phyloP scores from a whole-genome alignment of 2,113 vertebrate species.

The Tragelaphus imberbis region DNA sequence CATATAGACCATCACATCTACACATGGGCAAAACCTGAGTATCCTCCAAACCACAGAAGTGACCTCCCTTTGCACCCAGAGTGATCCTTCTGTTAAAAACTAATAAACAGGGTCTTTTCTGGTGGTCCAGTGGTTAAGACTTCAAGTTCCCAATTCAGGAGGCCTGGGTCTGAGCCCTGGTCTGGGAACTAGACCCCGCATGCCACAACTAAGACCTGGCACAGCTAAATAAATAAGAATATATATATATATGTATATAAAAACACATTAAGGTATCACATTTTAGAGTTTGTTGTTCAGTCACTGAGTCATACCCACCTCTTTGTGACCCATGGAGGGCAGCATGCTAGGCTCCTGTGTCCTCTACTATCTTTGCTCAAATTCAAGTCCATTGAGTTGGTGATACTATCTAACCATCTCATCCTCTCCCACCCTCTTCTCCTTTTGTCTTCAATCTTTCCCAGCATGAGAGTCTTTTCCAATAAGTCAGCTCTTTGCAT shows the following conservation, averaged over 20 bases:
- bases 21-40: neutral
- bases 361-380: neutral
- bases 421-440: neutral
- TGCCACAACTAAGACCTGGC: neutral
- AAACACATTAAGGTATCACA: neutral
- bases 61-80: neutral
- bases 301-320: neutral
- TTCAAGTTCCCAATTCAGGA: neutral
- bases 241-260: neutral
- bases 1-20: neutral
- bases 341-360: neutral
- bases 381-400: neutral
- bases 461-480: neutral
- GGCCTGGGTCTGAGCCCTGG: neutral
- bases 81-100: neutral
- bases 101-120: neutral
- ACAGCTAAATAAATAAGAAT: neutral
- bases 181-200: neutral
- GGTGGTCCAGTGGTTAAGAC: neutral
- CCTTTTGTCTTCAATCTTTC: neutral
- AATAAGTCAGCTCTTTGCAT: neutral
- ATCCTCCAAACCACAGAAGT: neutral
- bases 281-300: neutral
- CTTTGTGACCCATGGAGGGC: neutral
- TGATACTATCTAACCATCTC: neutral